A percentile compares a stretch with the other conserved stretches of the same genome.
Evolutionary conservation across 2,113 vertebrate species (phyloP).

Genomic region (Pristiophorus japonicus): DNA sequence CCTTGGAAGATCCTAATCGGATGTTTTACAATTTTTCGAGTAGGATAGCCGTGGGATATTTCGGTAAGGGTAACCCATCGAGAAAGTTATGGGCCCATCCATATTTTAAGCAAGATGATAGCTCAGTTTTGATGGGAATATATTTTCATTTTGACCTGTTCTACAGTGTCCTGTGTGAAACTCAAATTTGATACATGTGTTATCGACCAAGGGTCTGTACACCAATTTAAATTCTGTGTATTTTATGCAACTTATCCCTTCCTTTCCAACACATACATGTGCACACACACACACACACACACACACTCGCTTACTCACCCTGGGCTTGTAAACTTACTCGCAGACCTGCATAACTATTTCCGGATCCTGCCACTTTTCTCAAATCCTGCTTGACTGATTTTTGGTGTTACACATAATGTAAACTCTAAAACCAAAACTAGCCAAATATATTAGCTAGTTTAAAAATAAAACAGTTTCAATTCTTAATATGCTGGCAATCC

Average conservation of each 20-base stretch:
- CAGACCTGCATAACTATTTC: neutral
- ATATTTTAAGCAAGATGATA: neutral
- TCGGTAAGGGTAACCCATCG: neutral
- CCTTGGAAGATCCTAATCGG: neutral
- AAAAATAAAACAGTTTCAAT: neutral
- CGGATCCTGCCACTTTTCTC: neutral
- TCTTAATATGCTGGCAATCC: neutral
- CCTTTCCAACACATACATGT: neutral
- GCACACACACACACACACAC: neutral
- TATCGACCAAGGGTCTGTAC: neutral
- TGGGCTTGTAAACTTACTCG: neutral
- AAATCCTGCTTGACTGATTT: neutral
- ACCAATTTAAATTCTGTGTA: conserved; percentile 7
- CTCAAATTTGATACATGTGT: neutral
- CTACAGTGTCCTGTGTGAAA: neutral
- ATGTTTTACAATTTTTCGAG: neutral
- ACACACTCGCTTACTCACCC: neutral
- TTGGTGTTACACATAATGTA: conserved; percentile 1
- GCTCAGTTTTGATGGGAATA: neutral
- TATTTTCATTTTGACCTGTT: no score
- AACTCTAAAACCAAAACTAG: conserved; percentile 5
- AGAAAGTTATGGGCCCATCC: neutral
- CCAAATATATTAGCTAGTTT: neutral
- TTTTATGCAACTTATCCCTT: neutral
- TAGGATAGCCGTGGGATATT: neutral